These are phyloP conservation scores for Silurus meridionalis DNA, from an alignment of 2,113 vertebrate species.

Conservation along the genomic window DNA sequence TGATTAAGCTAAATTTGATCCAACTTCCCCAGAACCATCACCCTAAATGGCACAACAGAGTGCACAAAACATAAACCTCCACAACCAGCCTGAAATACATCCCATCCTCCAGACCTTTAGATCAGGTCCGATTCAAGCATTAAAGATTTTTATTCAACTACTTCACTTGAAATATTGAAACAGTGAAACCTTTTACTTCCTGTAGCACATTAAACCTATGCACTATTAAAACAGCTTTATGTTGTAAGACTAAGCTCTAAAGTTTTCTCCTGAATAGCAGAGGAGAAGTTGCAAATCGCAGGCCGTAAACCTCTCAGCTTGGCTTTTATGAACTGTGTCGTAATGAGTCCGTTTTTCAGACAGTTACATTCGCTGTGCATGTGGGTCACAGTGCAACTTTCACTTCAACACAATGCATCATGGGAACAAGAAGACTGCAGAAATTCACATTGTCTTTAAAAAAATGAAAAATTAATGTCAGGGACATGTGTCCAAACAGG, in stretches of 20 bases:
- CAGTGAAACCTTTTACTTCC: neutral
- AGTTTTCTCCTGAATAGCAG: slow-evolving; percentile 31
- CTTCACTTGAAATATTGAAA: neutral
- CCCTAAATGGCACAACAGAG: neutral
- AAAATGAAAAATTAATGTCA: neutral
- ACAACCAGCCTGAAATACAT: neutral
- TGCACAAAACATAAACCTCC: neutral
- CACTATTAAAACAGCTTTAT: neutral
- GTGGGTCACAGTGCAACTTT: slow-evolving; percentile 60
- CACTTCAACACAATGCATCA: slow-evolving; percentile 53
- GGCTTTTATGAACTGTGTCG: slow-evolving; percentile 55
- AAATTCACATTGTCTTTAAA: neutral
- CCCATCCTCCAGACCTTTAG: neutral
- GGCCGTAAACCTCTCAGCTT: slow-evolving; percentile 65
- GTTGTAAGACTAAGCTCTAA: neutral
- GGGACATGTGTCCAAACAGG: neutral
- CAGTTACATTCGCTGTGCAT: slow-evolving; percentile 62
- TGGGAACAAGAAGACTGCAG: slow-evolving; percentile 14
- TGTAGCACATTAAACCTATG: neutral
- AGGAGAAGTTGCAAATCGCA: slow-evolving; percentile 64
- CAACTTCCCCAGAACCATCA: neutral
- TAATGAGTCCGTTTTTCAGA: slow-evolving; percentile 68
- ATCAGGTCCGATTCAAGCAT: neutral
- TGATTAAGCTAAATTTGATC: neutral
- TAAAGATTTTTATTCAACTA: neutral